Conservation (phyloP, 2,888 invertebrate genomes). For the Temnothorax ravouxi region DNA sequence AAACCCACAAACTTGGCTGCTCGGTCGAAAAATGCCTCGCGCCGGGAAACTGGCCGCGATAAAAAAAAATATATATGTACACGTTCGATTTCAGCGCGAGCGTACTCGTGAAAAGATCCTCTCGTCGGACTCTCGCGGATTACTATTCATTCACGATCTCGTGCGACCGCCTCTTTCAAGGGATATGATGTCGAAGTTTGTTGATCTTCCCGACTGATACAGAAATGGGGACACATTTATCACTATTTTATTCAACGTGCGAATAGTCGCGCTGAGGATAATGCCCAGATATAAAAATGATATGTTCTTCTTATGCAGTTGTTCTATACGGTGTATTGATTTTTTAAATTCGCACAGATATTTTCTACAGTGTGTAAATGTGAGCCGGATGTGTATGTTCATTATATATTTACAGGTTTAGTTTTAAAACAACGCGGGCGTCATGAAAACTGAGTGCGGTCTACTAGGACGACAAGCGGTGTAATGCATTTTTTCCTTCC, state of each 20-base stretch:
- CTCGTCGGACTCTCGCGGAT: constrained; percentile 32
- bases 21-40: constrained; percentile 57
- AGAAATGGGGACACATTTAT: constrained; percentile 3
- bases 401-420: constrained; percentile 41
- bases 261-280: neutral
- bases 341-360: neutral
- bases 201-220: constrained; percentile 19
- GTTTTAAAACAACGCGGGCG: constrained; percentile 46
- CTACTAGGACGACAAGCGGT: constrained; percentile 28
- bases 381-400: neutral
- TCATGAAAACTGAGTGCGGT: constrained; percentile 40
- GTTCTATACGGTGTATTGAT: neutral
- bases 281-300: neutral
- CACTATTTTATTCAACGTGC: neutral
- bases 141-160: constrained; percentile 43
- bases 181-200: constrained; percentile 29
- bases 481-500: constrained; percentile 55
- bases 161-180: constrained; percentile 28
- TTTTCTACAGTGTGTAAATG: neutral
- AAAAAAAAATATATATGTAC: constrained; percentile 42
- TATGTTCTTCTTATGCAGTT: neutral
- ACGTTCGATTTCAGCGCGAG: constrained; percentile 43
- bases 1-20: constrained; percentile 56
- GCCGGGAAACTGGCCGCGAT: constrained; percentile 11
- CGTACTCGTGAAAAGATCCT: constrained; percentile 37